Conservation (phyloP, 2,888 invertebrate genomes). For the Lasioglossum villosulum region DNA sequence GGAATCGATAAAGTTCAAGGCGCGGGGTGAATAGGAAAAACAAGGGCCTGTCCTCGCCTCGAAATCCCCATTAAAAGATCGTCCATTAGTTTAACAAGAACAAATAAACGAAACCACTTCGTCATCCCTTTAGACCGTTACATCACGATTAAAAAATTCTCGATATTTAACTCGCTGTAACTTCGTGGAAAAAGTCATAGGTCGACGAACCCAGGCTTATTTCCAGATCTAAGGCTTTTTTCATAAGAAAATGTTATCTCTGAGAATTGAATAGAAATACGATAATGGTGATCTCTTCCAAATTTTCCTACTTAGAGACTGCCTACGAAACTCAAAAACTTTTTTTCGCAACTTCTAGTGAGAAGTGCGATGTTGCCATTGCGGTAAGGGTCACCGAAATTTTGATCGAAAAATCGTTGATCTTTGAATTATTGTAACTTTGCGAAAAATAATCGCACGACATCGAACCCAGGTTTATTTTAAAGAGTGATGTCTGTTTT, state of each 20-base stretch:
- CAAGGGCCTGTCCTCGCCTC: not conserved
- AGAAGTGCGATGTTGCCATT: not conserved
- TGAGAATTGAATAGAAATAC: not conserved
- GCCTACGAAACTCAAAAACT: not conserved
- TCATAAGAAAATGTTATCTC: not conserved
- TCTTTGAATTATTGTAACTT: not conserved
- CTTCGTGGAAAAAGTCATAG: not conserved
- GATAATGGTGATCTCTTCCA: not conserved
- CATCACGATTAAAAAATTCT: not conserved
- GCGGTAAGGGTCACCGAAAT: not conserved
- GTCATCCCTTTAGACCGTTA: not conserved
- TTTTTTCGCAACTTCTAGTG: not conserved
- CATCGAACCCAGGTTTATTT: not conserved
- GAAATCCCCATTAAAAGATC: not conserved
- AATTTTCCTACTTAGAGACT: not conserved
- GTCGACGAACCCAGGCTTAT: not conserved
- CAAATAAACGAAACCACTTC: not conserved
- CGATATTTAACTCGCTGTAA: not conserved
- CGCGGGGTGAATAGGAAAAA: not conserved
- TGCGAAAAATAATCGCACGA: not conserved
- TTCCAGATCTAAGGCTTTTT: fast-evolving
- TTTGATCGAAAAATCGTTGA: not conserved
- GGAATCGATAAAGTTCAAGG: constrained; percentile 13
- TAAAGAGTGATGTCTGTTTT: not conserved
- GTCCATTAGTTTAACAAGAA: not conserved